These are phyloP conservation scores for Trachurus trachurus DNA, from an alignment of 2,797 vertebrate species.

Conservation along the genomic window DNA sequence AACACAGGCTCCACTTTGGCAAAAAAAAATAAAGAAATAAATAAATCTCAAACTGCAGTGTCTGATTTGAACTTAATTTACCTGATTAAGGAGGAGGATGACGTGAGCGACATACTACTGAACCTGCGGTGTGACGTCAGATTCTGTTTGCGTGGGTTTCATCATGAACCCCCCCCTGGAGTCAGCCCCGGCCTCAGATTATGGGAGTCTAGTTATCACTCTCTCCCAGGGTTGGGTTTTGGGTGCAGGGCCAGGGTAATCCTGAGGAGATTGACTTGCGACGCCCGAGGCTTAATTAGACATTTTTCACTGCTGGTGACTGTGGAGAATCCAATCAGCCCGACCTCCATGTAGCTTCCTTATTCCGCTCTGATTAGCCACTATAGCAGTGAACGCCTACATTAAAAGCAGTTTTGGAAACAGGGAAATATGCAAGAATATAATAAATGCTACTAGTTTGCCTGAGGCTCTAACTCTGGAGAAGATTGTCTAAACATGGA, in stretches of 20 bases:
- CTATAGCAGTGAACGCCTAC: constrained; percentile 21
- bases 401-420: constrained; percentile 45
- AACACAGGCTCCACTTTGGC: constrained; percentile 13
- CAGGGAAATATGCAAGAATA: constrained; percentile 37
- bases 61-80: constrained; percentile 43
- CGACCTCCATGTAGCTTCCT: constrained; percentile 65
- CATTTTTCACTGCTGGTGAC: constrained; percentile 68
- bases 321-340: constrained; percentile 82
- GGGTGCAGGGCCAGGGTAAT: constrained; percentile 78
- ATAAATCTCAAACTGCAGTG: constrained; percentile 26
- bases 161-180: constrained; percentile 36
- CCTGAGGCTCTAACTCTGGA: constrained; percentile 3
- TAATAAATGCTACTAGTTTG: constrained; percentile 28
- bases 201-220: constrained; percentile 80
- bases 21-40: too few relatives aligned
- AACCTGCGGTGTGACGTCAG: constrained; percentile 33
- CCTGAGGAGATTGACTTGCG: constrained; percentile 73
- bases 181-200: constrained; percentile 68
- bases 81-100: neutral
- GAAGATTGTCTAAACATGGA: constrained; percentile 18
- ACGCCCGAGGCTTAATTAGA: constrained; percentile 79
- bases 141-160: constrained; percentile 54
- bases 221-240: constrained; percentile 76
- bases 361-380: constrained; percentile 55
- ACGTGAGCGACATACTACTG: constrained; percentile 16